phyloP scores from a whole-genome alignment of 2,888 invertebrate species.

The Cheilosia vulpina region DNA sequence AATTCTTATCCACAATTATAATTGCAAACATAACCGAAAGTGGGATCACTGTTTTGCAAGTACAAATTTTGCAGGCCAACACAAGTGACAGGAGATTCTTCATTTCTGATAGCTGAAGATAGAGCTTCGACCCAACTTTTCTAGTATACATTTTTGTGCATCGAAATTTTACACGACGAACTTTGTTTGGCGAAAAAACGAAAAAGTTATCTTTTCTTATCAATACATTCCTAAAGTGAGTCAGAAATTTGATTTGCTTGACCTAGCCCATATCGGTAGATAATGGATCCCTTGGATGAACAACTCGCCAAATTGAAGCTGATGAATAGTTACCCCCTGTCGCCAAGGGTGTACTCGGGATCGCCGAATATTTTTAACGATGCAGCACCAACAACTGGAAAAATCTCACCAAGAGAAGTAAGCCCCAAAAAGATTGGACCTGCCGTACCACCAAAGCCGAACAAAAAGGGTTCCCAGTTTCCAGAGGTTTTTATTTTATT shows the following conservation, averaged over 20 bases:
- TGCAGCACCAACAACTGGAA: constrained; percentile 28
- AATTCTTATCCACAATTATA: too few species aligned
- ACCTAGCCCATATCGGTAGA: neutral
- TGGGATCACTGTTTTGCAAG: too few species aligned
- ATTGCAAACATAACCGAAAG: too few species aligned
- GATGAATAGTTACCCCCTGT: constrained; percentile 83
- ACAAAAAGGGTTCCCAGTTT: constrained; percentile 84
- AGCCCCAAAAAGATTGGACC: constrained; percentile 88
- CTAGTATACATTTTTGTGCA: constrained; percentile 11
- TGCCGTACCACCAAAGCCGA: constrained; percentile 91
- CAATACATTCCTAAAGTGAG: neutral
- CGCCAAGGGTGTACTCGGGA: constrained; percentile 73
- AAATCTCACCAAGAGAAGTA: constrained; percentile 59
- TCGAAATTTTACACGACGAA: neutral
- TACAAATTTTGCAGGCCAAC: neutral
- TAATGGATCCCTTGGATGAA: constrained; percentile 88
- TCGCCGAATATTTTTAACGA: constrained; percentile 29
- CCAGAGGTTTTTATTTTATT: constrained; percentile 78
- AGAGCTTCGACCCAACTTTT: neutral
- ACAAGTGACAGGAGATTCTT: neutral
- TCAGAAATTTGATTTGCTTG: neutral
- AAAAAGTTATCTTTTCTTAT: neutral
- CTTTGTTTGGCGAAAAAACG: neutral
- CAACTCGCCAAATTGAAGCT: constrained; percentile 89
- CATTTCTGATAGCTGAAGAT: constrained; percentile 1